Percentiles rank a stretch among this genome's conserved stretches.
These are phyloP conservation scores for Vulpes vulpes DNA, from an alignment of 2,113 vertebrate species.

Conservation along the genomic window DNA sequence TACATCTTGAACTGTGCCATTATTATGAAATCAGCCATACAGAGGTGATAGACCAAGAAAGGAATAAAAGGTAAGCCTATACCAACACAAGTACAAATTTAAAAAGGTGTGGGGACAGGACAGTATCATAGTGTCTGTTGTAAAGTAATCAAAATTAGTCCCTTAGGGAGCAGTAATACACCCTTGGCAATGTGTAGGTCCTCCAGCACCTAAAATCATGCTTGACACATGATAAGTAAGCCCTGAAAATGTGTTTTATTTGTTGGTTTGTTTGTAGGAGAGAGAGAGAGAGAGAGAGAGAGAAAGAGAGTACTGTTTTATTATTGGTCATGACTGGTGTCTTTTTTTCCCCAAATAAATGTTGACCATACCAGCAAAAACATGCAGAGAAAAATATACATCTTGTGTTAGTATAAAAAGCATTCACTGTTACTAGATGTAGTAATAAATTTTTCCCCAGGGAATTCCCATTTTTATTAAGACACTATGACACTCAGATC, in stretches of 20 bases:
- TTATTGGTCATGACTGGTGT: not conserved
- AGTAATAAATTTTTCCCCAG: not conserved
- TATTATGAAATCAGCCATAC: not conserved
- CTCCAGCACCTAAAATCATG: not conserved
- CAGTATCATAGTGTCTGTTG: not conserved
- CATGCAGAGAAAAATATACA: not conserved
- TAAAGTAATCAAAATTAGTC: conserved; percentile 7
- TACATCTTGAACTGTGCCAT: not conserved
- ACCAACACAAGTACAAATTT: not conserved
- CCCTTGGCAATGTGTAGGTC: not conserved
- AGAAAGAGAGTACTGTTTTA: not conserved
- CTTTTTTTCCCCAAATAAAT: not conserved
- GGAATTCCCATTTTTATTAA: not conserved
- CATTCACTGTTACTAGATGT: not conserved
- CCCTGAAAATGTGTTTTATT: not conserved
- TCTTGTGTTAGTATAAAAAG: not conserved
- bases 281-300: too few relatives aligned
- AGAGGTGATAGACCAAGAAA: not conserved
- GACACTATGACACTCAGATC: not conserved
- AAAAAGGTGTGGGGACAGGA: not conserved
- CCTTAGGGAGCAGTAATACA: not conserved
- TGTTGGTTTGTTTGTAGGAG: not conserved
- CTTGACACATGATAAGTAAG: not conserved
- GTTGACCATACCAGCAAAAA: not conserved
- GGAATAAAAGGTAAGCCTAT: not conserved